These are phyloP conservation scores for Cotesia typhae DNA, from an alignment of 1,140 invertebrate species.

Conservation along the genomic window DNA sequence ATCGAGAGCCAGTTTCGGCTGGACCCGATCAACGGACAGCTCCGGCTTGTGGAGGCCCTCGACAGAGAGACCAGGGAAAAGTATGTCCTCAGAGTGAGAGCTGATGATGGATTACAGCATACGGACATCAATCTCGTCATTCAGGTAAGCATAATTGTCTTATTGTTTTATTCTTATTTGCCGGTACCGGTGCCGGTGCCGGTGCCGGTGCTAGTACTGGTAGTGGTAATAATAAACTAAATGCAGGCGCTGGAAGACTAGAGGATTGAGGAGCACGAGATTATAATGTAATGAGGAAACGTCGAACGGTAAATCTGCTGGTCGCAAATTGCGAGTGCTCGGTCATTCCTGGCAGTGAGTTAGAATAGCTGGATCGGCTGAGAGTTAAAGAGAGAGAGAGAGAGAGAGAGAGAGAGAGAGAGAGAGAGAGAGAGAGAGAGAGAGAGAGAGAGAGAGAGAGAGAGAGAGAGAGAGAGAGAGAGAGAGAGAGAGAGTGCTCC, in stretches of 20 bases:
- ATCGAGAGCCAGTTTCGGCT: constrained; percentile 72
- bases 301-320: constrained; percentile 26
- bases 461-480: neutral
- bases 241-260: constrained; percentile 4
- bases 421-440: neutral
- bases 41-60: constrained; percentile 78
- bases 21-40: constrained; percentile 74
- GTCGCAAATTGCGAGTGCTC: constrained; percentile 32
- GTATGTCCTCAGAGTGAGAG: constrained; percentile 83
- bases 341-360: constrained; percentile 35
- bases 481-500: neutral
- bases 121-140: constrained; percentile 79
- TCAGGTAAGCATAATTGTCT: constrained; percentile 69
- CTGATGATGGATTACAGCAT: constrained; percentile 87
- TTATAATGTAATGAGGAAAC: constrained; percentile 19
- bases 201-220: neutral
- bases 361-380: constrained; percentile 41
- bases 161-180: neutral
- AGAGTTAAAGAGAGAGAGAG: neutral
- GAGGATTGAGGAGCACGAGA: no score
- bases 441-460: neutral
- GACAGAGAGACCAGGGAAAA: constrained; percentile 85
- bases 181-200: no score
- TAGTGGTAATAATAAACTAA: constrained; percentile 4
- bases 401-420: neutral